These are phyloP conservation scores for Halocaridina rubra DNA, from an alignment of 2,888 invertebrate genomes.

Conservation along the genomic window DNA sequence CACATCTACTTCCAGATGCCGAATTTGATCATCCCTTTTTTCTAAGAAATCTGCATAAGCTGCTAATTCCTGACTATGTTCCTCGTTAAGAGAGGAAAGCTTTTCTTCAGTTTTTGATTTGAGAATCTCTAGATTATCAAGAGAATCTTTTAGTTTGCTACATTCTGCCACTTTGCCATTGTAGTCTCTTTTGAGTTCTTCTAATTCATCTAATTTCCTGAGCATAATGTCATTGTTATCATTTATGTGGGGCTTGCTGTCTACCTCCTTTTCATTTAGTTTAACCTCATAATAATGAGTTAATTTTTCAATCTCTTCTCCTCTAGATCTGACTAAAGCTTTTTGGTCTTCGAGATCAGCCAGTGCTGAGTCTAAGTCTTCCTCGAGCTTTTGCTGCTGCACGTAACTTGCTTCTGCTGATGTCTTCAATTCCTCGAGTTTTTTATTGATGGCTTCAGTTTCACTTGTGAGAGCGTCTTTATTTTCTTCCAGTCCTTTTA, in stretches of 20 bases:
- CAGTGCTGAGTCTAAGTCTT: background rate
- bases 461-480: background rate
- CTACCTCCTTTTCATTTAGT: background rate
- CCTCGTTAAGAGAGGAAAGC: background rate
- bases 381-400: background rate
- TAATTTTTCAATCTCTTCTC: background rate
- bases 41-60: background rate
- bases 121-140: conserved; percentile 30
- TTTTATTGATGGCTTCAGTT: background rate
- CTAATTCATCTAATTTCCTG: background rate
- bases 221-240: background rate
- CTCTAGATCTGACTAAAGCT: background rate
- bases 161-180: background rate
- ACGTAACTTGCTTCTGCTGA: background rate
- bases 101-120: conserved; percentile 19
- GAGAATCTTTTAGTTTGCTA: background rate
- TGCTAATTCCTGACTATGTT: conserved; percentile 11
- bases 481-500: background rate
- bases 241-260: no score
- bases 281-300: background rate
- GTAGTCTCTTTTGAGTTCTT: background rate
- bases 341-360: background rate
- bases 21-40: background rate
- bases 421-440: background rate
- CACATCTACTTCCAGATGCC: background rate